These are phyloP conservation scores for Punctoribates punctum DNA, from an alignment of 2,888 invertebrate genomes.

Conservation along the genomic window DNA sequence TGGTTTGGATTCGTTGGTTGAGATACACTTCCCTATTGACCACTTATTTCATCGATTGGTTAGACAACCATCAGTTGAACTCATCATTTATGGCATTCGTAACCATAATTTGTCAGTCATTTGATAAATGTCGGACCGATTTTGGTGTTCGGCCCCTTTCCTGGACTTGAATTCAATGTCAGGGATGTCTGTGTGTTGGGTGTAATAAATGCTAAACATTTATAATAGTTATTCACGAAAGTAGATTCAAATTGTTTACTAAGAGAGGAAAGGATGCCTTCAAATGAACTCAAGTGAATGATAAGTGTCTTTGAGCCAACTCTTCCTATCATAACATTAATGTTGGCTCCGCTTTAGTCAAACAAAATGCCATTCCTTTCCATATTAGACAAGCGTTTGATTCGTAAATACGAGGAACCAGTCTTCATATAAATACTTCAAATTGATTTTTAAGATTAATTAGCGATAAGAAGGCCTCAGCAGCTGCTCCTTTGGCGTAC, in stretches of 20 bases:
- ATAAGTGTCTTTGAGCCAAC: not conserved
- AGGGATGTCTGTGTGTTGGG: not conserved
- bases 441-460: no score
- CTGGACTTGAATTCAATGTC: not conserved
- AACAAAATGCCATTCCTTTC: not conserved
- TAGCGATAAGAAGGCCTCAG: no score
- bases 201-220: not conserved
- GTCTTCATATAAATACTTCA: no score
- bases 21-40: no score
- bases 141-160: not conserved
- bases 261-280: not conserved
- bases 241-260: not conserved
- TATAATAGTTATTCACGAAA: slow-evolving; percentile 7
- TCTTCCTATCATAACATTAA: not conserved
- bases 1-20: no score
- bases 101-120: not conserved
- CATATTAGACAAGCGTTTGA: not conserved
- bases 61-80: no score
- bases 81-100: not conserved
- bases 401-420: not conserved
- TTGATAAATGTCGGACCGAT: not conserved
- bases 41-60: no score
- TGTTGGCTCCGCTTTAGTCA: not conserved
- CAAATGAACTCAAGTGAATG: not conserved
- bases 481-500: no score